These are phyloP conservation scores for Cettia cetti DNA, from an alignment of 2,113 vertebrate genomes.

Conservation along the genomic window DNA sequence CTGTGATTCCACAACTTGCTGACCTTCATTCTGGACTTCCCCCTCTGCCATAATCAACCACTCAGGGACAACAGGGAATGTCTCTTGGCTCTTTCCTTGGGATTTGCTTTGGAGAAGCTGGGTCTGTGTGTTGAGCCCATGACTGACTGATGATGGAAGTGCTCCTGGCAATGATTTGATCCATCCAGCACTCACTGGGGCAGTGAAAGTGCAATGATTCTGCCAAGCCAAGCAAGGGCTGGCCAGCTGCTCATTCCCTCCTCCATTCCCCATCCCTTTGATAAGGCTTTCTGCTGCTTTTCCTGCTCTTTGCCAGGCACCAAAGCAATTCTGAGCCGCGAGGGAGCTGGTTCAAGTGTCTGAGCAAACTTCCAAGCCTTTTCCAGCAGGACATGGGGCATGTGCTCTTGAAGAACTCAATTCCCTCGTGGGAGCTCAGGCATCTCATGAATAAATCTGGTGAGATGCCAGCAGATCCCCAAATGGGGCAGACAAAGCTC, in stretches of 20 bases:
- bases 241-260: neutral
- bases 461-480: neutral
- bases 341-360: neutral
- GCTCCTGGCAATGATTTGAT: neutral
- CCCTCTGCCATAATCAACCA: neutral
- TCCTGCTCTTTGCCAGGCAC: neutral
- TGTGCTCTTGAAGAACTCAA: rapidly evolving
- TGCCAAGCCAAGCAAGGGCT: neutral
- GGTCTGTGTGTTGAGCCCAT: neutral
- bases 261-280: neutral
- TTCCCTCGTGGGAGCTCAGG: neutral
- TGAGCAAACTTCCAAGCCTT: neutral
- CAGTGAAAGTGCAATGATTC: neutral
- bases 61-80: neutral
- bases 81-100: neutral
- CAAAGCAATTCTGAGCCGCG: neutral
- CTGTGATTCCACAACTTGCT: neutral
- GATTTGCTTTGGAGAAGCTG: neutral
- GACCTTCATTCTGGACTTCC: neutral
- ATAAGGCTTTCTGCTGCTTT: neutral
- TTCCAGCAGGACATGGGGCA: neutral
- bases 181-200: neutral
- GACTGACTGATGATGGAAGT: neutral
- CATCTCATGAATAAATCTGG: neutral
- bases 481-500: neutral